phyloP scores from a whole-genome alignment of 2,113 vertebrate species.

The Ramphastos sulfuratus region DNA sequence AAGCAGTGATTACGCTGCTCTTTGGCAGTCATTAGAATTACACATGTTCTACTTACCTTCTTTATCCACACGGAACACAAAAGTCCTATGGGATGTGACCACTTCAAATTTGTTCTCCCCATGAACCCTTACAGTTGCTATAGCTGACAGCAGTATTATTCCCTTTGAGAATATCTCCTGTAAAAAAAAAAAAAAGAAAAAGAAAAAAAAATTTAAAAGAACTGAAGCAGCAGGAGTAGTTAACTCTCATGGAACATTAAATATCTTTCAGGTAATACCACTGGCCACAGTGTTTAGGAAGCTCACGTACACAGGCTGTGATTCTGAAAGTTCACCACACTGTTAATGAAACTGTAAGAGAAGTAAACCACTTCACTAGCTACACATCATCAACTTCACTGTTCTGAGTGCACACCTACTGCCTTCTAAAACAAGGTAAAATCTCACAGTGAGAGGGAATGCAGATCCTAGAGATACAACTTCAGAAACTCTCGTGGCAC shows the following conservation, averaged over 20 bases:
- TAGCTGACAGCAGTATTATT: conserved; percentile 86
- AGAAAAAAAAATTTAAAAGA: too few species aligned
- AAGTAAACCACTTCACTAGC: neutral
- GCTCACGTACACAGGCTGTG: neutral
- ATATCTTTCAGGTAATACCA: neutral
- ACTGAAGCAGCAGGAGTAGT: neutral
- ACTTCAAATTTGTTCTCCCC: conserved; percentile 96
- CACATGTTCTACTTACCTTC: conserved; percentile 82
- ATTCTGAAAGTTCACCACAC: neutral
- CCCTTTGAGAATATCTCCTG: conserved; percentile 98
- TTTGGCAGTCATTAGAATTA: neutral
- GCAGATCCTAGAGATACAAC: neutral
- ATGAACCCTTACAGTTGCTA: conserved; percentile 81
- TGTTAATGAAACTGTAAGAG: neutral
- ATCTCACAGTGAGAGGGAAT: neutral
- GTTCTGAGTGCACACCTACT: neutral
- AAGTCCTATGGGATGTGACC: conserved; percentile 88
- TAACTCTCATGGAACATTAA: neutral
- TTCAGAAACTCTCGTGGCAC: neutral
- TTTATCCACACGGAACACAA: conserved; percentile 90
- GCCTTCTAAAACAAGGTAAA: neutral
- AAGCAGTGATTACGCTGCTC: neutral
- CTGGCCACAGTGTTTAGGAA: neutral
- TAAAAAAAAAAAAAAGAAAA: conserved; percentile 37
- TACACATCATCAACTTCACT: neutral